phyloP scores from a whole-genome alignment of 2,888 invertebrate genomes.

The Escarpia spicata region DNA sequence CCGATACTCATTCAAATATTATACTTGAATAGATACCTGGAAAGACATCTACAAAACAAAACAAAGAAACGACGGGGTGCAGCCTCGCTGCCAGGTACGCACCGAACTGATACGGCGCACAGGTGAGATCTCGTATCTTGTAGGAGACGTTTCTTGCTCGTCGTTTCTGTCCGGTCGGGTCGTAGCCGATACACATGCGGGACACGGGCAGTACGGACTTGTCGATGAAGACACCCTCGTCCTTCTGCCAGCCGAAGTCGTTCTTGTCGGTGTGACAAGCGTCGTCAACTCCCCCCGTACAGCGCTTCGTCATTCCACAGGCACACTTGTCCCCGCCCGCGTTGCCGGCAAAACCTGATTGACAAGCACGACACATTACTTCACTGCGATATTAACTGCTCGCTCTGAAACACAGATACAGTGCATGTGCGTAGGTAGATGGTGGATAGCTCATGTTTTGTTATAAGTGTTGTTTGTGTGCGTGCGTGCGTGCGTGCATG shows the following conservation, averaged over 20 bases:
- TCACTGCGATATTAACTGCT: too few relatives aligned
- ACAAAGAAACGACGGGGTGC: background rate
- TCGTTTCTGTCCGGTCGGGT: background rate
- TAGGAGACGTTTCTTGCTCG: background rate
- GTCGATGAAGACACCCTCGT: constrained; percentile 37
- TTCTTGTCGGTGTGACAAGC: constrained; percentile 51
- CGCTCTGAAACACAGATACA: too few relatives aligned
- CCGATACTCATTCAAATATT: too few relatives aligned
- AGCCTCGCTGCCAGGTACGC: background rate
- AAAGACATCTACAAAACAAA: background rate
- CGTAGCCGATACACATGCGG: constrained; percentile 26
- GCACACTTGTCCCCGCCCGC: constrained; percentile 42
- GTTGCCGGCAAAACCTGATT: constrained; percentile 46
- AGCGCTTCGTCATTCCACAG: constrained; percentile 47
- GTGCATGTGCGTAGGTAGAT: background rate
- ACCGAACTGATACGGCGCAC: constrained; percentile 20
- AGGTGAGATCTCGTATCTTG: constrained; percentile 13
- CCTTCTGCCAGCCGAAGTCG: constrained; percentile 29
- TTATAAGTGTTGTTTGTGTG: background rate
- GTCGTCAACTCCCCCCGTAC: constrained; percentile 40
- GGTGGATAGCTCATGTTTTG: background rate
- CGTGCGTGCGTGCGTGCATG: background rate
- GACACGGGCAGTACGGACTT: constrained; percentile 39
- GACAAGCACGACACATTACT: too few relatives aligned
- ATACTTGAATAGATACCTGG: background rate